Percentiles rank a stretch among this genome's conserved stretches.
Evolutionary conservation across 2,113 vertebrate genomes (phyloP).

Genomic region (Sterna hirundo): DNA sequence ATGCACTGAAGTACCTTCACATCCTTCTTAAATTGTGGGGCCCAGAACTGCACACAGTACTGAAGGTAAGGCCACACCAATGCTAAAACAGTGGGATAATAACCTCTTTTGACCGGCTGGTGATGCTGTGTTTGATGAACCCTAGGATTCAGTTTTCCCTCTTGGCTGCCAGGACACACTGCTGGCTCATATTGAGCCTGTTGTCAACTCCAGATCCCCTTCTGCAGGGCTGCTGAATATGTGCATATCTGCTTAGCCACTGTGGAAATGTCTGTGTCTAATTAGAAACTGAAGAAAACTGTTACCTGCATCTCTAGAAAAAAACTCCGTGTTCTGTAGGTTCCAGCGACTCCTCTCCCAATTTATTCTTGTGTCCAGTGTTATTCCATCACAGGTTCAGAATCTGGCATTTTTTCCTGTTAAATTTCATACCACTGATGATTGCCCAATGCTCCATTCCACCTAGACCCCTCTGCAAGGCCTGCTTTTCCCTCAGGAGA

Average conservation of each 20-base stretch:
- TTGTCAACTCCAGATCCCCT: neutral
- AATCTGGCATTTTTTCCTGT: neutral
- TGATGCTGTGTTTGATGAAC: neutral
- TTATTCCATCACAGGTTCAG: neutral
- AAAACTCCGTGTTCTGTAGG: neutral
- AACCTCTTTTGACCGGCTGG: accelerated
- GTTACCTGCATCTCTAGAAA: neutral
- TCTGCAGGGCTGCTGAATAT: neutral
- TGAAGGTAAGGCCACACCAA: neutral
- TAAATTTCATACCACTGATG: neutral
- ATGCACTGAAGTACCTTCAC: neutral
- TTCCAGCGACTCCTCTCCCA: neutral
- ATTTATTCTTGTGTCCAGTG: neutral
- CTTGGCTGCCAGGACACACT: no score
- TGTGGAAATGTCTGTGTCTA: neutral
- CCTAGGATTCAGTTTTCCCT: neutral
- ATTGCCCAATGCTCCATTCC: neutral
- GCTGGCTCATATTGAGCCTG: neutral
- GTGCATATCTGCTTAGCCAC: neutral
- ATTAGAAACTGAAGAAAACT: neutral
- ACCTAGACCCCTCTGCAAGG: neutral
- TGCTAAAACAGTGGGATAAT: accelerated
- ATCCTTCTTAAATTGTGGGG: no score
- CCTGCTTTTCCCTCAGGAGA: neutral
- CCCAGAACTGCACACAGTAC: no score